Percentiles rank a stretch among this genome's conserved stretches.
phyloP scores from a whole-genome alignment of 2,888 invertebrate genomes.

The Dilophus febrilis region DNA sequence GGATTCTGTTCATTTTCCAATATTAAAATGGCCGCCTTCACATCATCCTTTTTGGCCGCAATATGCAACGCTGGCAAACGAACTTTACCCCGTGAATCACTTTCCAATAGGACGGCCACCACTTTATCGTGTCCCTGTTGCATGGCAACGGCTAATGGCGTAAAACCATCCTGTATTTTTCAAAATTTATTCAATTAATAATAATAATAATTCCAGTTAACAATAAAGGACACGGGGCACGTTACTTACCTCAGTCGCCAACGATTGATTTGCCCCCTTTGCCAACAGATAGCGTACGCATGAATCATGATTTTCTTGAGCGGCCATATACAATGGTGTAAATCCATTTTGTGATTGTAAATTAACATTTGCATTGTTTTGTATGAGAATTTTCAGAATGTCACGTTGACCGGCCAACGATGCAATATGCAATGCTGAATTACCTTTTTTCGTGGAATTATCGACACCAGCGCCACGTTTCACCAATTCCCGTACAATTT shows the following conservation, averaged over 20 bases:
- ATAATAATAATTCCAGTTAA: no score
- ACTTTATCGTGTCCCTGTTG: slow-evolving; percentile 97
- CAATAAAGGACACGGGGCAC: no score
- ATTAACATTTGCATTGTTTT: slow-evolving; percentile 85
- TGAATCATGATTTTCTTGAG: slow-evolving; percentile 89
- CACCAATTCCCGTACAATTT: slow-evolving; percentile 81
- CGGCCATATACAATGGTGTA: slow-evolving; percentile 97
- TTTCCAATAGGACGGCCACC: slow-evolving; percentile 87
- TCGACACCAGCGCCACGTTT: slow-evolving; percentile 84
- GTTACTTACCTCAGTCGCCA: slow-evolving; percentile 96
- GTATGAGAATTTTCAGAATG: slow-evolving; percentile 79
- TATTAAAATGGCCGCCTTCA: slow-evolving; percentile 82
- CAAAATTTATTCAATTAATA: no score
- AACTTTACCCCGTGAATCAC: slow-evolving; percentile 91
- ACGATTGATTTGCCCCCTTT: slow-evolving; percentile 87
- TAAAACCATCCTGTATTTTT: slow-evolving; percentile 99
- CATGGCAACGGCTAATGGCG: slow-evolving; percentile 96
- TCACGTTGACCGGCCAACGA: slow-evolving; percentile 93
- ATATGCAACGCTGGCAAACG: slow-evolving; percentile 92
- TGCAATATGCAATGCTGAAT: slow-evolving; percentile 93
- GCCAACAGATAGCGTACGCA: slow-evolving; percentile 81
- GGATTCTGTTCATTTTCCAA: slow-evolving; percentile 93
- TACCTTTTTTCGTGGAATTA: slow-evolving; percentile 94
- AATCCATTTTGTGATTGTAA: slow-evolving; percentile 95
- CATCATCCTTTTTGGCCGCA: slow-evolving; percentile 97